Evolutionary conservation across 2,888 invertebrate species (phyloP).

Genomic region (Diarsia dahlii): DNA sequence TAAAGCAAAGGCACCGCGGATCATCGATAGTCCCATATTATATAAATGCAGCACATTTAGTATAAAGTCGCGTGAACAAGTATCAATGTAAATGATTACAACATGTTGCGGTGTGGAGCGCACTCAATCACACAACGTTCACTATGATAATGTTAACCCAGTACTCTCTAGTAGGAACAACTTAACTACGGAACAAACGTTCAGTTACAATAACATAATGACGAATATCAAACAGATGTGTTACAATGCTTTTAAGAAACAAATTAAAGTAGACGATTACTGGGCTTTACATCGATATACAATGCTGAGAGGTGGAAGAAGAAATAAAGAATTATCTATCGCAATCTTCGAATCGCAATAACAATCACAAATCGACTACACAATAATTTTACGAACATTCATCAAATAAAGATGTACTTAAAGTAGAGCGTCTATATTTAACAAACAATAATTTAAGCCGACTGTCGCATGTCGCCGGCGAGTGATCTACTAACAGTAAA

Average conservation of each 20-base stretch:
- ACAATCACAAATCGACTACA: conserved; percentile 55
- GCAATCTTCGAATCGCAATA: conserved; percentile 61
- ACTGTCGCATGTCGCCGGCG: conserved; percentile 33
- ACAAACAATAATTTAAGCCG: conserved; percentile 63
- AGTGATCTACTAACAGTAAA: conserved; percentile 43
- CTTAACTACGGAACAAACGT: conserved; percentile 17
- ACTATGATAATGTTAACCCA: conserved; percentile 8
- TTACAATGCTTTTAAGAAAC: not conserved
- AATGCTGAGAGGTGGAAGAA: conserved; percentile 10
- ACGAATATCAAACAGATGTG: not conserved
- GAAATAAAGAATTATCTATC: conserved; percentile 25
- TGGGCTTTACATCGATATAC: not conserved
- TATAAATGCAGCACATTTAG: conserved; percentile 59
- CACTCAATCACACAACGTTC: conserved; percentile 4
- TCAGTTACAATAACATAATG: not conserved
- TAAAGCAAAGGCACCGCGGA: conserved; percentile 75
- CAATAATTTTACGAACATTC: conserved; percentile 70
- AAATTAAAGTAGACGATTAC: not conserved
- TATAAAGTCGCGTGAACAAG: conserved; percentile 33
- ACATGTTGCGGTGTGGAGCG: conserved; percentile 1
- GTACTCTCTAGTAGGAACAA: conserved; percentile 51
- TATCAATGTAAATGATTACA: conserved; percentile 6
- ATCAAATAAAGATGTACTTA: conserved; percentile 66
- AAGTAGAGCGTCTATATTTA: conserved; percentile 53
- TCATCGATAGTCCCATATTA: conserved; percentile 57